Base-by-base conservation (phyloP, 53 echinoderm and acorn worm species). In the Holothuria leucospilota region DNA sequence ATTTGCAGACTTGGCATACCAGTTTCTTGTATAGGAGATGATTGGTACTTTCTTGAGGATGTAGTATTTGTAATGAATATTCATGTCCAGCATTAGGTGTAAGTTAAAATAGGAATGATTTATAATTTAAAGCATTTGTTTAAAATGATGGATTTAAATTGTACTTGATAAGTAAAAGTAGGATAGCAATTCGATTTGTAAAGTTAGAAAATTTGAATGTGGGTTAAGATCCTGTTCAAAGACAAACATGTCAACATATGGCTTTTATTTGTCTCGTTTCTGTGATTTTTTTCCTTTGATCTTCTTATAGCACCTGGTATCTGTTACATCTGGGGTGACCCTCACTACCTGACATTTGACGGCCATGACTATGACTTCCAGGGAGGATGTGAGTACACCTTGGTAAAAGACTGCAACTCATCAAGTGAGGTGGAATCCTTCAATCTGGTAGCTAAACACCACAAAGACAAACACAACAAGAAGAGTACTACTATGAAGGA, bases 281-380 rank as follows among this genome's bases (percentile, higher is more conserved):
- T 46, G 46, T 46, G 8, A 46, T 0, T 38, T 20, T 18, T n/a
- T 67, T 67, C 14, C 29, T 13, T 2, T 23, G 10, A 21, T 21
- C 11, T 34, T 34, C 34, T 56, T 16, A 6, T 66, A 92, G 94
- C 85, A 23, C 94, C 88, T 59, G 92, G 88, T 23, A 59, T 80
- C 38, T 94, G 94, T 59, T 84, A 82, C 38, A 89, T 79, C 46
- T 94, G 94, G 94, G 94, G 94, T 29, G 94, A 94, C 66, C 94
- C 94, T 39, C 94, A 91, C 70, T 96, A 94, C 79, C 63, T 92
- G 85, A 96, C 94, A 18, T 96, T 96, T 77, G 96, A 96, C 58
- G 87, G 85, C 5, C 34, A 46, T 23, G 87, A 82, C 85, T 88
- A 95, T 59, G 73, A 92, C 84, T 95, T 92, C 65, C 88, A 92